Evolutionary conservation across 2,113 vertebrate species (phyloP).

Genomic region (Alouatta palliata): DNA sequence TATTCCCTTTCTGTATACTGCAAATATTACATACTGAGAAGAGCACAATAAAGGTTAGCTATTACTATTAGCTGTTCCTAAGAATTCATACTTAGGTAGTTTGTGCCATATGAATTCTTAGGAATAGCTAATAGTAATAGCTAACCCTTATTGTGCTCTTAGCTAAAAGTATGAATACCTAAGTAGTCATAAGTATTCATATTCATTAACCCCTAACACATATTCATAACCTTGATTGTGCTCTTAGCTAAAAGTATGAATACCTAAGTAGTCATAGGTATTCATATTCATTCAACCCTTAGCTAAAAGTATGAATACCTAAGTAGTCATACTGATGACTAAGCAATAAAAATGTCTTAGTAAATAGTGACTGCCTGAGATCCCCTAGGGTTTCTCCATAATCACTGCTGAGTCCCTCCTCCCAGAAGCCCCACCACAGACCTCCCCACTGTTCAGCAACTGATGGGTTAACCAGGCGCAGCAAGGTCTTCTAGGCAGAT

Average conservation of each 20-base stretch:
- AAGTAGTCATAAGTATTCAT: too few relatives aligned
- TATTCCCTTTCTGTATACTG: background rate
- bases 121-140: too few relatives aligned
- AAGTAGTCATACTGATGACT: background rate
- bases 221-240: too few relatives aligned
- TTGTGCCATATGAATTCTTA: too few relatives aligned
- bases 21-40: background rate
- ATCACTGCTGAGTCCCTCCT: background rate
- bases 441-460: background rate
- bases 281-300: too few relatives aligned
- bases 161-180: too few relatives aligned
- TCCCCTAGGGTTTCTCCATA: background rate
- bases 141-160: too few relatives aligned
- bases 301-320: too few relatives aligned
- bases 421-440: background rate
- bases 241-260: too few relatives aligned
- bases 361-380: background rate
- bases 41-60: background rate
- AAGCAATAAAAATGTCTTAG: background rate
- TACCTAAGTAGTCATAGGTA: too few relatives aligned
- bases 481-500: background rate
- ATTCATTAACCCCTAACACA: too few relatives aligned
- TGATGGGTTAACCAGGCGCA: background rate
- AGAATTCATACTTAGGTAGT: background rate
- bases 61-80: background rate